Evolutionary conservation across 2,113 vertebrate species (phyloP), one percentile per base, ranked within the genome.

Genomic region (Typhlomys cinereus): DNA sequence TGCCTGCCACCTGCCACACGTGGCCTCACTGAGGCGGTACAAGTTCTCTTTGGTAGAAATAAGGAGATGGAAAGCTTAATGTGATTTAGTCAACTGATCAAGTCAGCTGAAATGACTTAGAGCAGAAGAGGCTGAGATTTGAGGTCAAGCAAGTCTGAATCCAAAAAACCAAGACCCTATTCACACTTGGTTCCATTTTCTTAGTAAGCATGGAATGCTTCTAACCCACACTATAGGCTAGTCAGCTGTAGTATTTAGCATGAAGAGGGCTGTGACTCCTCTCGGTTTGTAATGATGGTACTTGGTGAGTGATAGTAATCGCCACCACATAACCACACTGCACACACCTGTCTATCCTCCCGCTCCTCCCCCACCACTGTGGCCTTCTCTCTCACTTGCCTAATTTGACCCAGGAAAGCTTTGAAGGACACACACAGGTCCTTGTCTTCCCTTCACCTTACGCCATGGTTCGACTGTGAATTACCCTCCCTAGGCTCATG

Each of bases 11-110:
- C 93, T 81, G 48, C 66, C 46, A 89, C 67, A 27, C 46, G 59
- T 4, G 41, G 61, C 76, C 50, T 94, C 78, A 27, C 18, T 69
- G 59, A 44, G n/a, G n/a, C n/a, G n/a, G 31, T 18, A 74, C 70
- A 48, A 88, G 79, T 11, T 85, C 54, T 78, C 74, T 71, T 90
- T 90, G n/a, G n/a, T 27, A 75, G 85, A 96, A 27, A 94, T 44
- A 46, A 85, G 79, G 50, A 79, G 36, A 69, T 69, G 27, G 76
- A 62, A n/a, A 73, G 27, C 3, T 17, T 20, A 75, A n/a, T n/a
- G n/a, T n/a, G n/a, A n/a, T n/a, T n/a, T n/a, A n/a, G n/a, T n/a
- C n/a, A n/a, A n/a, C n/a, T n/a, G n/a, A n/a, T n/a, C n/a, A n/a
- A n/a, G 84, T 57, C n/a, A 85, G 39, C 83, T 66, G 66, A 64